Conservation (phyloP, 30 jellyfish, hydroid and myxozoan species). For the Aurelia aurita region DNA sequence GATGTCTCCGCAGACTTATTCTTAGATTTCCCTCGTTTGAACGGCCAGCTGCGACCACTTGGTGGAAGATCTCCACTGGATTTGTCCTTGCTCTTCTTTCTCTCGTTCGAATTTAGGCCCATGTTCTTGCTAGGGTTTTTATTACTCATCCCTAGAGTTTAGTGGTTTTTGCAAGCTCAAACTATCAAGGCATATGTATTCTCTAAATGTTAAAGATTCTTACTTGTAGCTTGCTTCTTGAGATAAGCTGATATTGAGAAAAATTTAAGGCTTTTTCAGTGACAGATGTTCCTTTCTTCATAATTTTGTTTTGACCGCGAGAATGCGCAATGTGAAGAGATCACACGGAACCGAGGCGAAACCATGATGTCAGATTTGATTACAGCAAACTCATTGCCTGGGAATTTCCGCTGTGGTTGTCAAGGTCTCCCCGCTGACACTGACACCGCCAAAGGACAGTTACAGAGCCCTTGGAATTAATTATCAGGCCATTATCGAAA, state of each 20-base stretch:
- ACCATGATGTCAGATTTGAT: no score
- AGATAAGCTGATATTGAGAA: slow-evolving; percentile 5
- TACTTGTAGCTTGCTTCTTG: neutral
- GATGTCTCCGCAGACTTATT: slow-evolving; percentile 40
- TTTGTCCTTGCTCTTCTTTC: slow-evolving; percentile 38
- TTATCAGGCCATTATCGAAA: no score
- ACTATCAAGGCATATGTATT: neutral
- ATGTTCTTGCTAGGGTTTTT: slow-evolving; percentile 13
- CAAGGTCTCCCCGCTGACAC: no score
- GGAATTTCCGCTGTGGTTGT: no score
- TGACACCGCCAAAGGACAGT: no score
- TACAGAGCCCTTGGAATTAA: no score
- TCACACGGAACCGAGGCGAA: no score
- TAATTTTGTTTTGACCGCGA: slow-evolving; percentile 18
- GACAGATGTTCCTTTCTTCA: neutral
- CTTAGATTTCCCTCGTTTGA: slow-evolving; percentile 51
- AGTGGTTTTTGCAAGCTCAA: neutral
- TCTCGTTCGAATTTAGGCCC: slow-evolving; percentile 61
- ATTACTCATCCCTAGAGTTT: slow-evolving; percentile 30
- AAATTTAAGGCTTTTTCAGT: neutral
- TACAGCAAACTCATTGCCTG: no score
- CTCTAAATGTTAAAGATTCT: neutral
- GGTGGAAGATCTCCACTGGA: slow-evolving; percentile 52
- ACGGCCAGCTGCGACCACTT: slow-evolving; percentile 80
- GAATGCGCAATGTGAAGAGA: slow-evolving; percentile 17